Percentiles rank a stretch among this genome's conserved stretches.
These are phyloP conservation scores for Alauda arvensis DNA, from an alignment of 2,797 vertebrate species.

Conservation along the genomic window DNA sequence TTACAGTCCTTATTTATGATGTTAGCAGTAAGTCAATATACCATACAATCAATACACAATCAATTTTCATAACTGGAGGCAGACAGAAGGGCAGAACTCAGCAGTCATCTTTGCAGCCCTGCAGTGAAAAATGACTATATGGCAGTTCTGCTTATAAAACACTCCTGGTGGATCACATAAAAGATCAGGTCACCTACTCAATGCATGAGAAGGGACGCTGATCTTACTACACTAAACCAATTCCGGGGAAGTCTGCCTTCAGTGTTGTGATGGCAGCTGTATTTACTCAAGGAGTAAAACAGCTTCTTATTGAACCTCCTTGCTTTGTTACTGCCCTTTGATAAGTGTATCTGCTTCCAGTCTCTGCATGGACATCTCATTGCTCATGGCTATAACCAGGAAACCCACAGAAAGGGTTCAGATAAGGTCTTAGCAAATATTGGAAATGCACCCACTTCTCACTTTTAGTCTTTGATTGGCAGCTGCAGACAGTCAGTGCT, in stretches of 20 bases:
- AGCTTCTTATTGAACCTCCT: background rate
- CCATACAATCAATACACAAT: background rate
- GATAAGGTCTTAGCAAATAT: background rate
- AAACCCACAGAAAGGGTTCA: background rate
- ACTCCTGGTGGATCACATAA: background rate
- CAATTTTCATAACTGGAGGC: background rate
- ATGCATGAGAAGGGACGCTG: background rate
- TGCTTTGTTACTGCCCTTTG: background rate
- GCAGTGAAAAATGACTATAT: background rate
- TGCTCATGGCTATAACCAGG: background rate
- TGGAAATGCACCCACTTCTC: background rate
- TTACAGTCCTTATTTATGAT: background rate
- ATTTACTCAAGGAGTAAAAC: background rate
- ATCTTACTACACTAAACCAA: background rate
- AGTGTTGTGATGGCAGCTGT: background rate
- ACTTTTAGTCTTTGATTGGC: background rate
- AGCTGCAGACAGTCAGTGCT: background rate
- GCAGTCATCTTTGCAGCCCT: background rate
- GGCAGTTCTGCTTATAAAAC: background rate
- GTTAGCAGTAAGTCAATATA: background rate
- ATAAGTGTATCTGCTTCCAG: background rate
- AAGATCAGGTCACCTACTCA: background rate
- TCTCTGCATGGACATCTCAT: background rate
- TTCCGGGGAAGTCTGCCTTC: background rate
- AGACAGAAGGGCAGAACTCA: constrained; percentile 8